phyloP scores from a whole-genome alignment of 2,888 invertebrate species.

The Cryptocheilus praepositus region DNA sequence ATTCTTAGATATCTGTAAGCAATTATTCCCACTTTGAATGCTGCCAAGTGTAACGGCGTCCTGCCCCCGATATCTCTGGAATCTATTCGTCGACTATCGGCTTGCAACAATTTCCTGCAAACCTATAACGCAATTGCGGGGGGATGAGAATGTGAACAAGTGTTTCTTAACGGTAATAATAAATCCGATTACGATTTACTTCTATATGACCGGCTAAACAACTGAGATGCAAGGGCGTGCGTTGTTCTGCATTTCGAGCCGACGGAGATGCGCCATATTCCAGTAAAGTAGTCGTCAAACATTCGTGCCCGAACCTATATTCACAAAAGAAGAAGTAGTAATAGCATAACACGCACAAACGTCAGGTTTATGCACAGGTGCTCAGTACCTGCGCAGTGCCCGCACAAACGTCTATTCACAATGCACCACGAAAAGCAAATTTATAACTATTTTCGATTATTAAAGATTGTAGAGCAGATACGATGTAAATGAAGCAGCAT shows the following conservation, averaged over 20 bases:
- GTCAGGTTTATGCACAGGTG: no score
- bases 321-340: neutral
- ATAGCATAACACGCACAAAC: no score
- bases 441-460: no score
- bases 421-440: no score
- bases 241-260: slow-evolving; percentile 72
- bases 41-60: slow-evolving; percentile 80
- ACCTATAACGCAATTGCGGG: slow-evolving; percentile 57
- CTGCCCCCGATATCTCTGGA: slow-evolving; percentile 78
- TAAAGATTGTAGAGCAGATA: no score
- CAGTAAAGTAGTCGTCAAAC: slow-evolving; percentile 62
- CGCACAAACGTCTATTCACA: no score
- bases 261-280: slow-evolving; percentile 64
- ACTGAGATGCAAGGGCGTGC: slow-evolving; percentile 80
- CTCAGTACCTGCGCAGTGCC: no score
- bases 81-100: slow-evolving; percentile 73
- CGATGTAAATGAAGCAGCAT: no score
- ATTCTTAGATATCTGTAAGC: neutral
- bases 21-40: slow-evolving; percentile 75
- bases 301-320: slow-evolving; percentile 71
- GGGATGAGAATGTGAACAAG: no score
- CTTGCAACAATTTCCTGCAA: slow-evolving; percentile 77
- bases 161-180: neutral
- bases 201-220: slow-evolving; percentile 80
- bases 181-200: slow-evolving; percentile 57